Conservation (phyloP, 2,113 vertebrate genomes). For the Rattus rattus region DNA sequence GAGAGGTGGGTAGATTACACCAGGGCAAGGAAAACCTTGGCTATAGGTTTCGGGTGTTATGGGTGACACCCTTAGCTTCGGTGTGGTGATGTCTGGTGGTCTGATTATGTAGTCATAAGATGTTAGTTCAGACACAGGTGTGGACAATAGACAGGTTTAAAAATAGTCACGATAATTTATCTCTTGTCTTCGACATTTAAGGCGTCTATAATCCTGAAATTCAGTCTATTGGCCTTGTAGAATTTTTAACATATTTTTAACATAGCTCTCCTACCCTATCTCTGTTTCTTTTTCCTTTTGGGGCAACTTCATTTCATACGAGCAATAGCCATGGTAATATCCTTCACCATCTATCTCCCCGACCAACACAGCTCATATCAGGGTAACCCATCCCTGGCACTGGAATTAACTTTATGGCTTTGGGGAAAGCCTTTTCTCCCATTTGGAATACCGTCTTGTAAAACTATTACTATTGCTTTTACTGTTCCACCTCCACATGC, state of each 20-base stretch:
- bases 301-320: neutral
- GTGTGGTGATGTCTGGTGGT: neutral
- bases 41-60: neutral
- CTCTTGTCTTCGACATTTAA: neutral
- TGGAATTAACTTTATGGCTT: neutral
- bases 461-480: neutral
- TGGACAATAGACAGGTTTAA: neutral
- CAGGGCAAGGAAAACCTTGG: neutral
- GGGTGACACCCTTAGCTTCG: neutral
- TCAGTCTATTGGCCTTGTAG: neutral
- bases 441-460: neutral
- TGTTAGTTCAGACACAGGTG: neutral
- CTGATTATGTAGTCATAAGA: neutral
- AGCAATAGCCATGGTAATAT: neutral
- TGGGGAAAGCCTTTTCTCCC: neutral
- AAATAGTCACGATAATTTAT: neutral
- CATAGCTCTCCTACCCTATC: neutral
- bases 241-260: neutral
- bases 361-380: neutral
- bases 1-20: neutral
- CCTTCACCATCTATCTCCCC: neutral
- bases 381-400: neutral
- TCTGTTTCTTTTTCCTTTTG: neutral
- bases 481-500: too few species aligned
- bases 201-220: neutral